phyloP scores from a whole-genome alignment of 1,140 invertebrate species.

The Triops cancriformis region DNA sequence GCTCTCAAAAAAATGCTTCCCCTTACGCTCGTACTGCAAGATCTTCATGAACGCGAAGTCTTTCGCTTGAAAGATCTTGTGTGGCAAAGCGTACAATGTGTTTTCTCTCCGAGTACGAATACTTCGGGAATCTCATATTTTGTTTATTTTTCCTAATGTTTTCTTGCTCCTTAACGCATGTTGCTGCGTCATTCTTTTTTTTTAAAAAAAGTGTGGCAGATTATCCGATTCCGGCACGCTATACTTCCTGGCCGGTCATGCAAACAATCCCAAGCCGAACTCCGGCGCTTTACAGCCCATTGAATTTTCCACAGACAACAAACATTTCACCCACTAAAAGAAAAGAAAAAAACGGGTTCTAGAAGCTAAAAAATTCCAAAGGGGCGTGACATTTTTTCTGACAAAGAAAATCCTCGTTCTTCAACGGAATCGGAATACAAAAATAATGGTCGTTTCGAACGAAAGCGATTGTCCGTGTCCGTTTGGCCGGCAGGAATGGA shows the following conservation, averaged over 20 bases:
- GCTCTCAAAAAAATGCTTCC: no score
- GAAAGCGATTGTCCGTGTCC: background rate
- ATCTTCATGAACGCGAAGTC: no score
- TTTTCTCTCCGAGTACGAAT: no score
- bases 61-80: no score
- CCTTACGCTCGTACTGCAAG: no score
- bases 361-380: background rate
- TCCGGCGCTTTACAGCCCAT: background rate
- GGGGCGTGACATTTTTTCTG: background rate
- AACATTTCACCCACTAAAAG: no score
- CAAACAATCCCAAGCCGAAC: background rate
- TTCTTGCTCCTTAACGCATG: background rate
- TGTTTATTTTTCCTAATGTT: no score
- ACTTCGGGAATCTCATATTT: no score
- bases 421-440: background rate
- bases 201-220: background rate
- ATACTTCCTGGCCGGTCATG: background rate
- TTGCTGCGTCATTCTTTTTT: background rate
- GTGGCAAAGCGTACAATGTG: no score
- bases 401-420: background rate
- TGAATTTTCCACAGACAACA: background rate
- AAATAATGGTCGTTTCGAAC: background rate
- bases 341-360: no score
- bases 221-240: slow-evolving; percentile 8
- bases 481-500: background rate